Percentiles rank a stretch among this genome's conserved stretches.
These are phyloP conservation scores for Glaucomys volans DNA, from an alignment of 2,113 vertebrate genomes.

Conservation along the genomic window DNA sequence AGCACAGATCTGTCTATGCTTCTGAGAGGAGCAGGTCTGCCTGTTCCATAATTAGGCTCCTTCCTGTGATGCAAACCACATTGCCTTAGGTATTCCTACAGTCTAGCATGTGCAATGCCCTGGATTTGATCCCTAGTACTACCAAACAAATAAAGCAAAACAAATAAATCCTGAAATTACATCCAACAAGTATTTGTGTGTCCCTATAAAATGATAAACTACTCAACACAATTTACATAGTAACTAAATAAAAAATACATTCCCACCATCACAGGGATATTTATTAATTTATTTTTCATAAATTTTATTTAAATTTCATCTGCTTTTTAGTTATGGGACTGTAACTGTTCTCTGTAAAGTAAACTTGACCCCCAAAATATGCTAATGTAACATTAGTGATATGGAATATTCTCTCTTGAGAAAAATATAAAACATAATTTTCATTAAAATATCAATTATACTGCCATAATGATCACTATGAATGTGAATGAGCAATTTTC, in stretches of 20 bases:
- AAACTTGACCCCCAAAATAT: not conserved
- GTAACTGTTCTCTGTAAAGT: conserved; percentile 5
- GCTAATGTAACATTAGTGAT: not conserved
- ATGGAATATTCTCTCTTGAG: not conserved
- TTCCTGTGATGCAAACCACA: too few species aligned
- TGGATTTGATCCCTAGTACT: too few species aligned
- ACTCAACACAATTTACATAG: not conserved
- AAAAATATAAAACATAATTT: conserved; percentile 31
- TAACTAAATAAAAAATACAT: conserved; percentile 4
- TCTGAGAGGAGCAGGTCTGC: too few species aligned
- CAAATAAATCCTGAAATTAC: not conserved
- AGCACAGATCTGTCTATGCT: too few species aligned
- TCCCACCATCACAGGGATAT: not conserved
- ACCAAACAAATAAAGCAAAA: not conserved
- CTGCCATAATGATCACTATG: not conserved
- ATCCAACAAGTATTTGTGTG: not conserved
- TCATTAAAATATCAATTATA: conserved; percentile 43
- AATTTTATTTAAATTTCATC: conserved; percentile 18
- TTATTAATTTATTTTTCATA: not conserved
- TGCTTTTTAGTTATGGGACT: not conserved
- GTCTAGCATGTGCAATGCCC: not conserved
- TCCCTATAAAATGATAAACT: not conserved
- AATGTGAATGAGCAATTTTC: not conserved
- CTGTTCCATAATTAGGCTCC: too few species aligned
- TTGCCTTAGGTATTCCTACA: too few species aligned